Evolutionary conservation across 2,113 vertebrate species (phyloP), one percentile per base, ranked within the genome.

Genomic region (Aphyosemion australe): DNA sequence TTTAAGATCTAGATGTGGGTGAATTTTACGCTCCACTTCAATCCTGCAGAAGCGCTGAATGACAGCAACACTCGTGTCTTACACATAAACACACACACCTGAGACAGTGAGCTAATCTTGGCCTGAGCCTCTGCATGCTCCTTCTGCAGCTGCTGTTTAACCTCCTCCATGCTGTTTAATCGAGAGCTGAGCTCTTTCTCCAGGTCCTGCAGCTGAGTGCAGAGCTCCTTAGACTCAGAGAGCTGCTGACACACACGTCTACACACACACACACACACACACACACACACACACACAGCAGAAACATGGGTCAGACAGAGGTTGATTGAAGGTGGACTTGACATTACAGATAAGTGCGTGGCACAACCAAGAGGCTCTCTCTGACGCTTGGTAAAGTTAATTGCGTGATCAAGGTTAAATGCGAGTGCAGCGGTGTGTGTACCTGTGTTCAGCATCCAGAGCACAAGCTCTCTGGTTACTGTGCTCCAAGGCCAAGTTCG

Each of bases 361-460:
- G 26, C 32, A 67, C 52, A 55, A 71, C 52, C 46, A 43, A 46
- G 41, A 31, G 20, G 54, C 37, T 53, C 67, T 64, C 60, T 73
- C 73, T 59, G 62, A 68, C 55, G 70, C 43, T 65, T 74, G 79
- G 64, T 80, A 48, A 66, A 71, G 77, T 76, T 78, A 80, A 85
- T 68, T 74, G 59, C 15, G 12, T 65, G 50, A 76, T 74, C 21
- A 34, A 65, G 84, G 76, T 78, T 73, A 80, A 82, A 53, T 67
- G 62, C 46, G 63, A 9, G 61, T 53, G 58, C 54, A 53, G 21
- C 34, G 65, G 46, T 48, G 46, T n/a, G n/a, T 19, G 39, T 16
- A 93, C 92, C 92, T 93, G 83, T 92, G 84, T 53, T 94, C 91
- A 10, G 87, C 57, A 12, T 94, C 93, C 74, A 92, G 88, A 56